Evolutionary conservation across 53 echinoderm and acorn worm genomes (phyloP).

Genomic region (Antedon mediterranea): DNA sequence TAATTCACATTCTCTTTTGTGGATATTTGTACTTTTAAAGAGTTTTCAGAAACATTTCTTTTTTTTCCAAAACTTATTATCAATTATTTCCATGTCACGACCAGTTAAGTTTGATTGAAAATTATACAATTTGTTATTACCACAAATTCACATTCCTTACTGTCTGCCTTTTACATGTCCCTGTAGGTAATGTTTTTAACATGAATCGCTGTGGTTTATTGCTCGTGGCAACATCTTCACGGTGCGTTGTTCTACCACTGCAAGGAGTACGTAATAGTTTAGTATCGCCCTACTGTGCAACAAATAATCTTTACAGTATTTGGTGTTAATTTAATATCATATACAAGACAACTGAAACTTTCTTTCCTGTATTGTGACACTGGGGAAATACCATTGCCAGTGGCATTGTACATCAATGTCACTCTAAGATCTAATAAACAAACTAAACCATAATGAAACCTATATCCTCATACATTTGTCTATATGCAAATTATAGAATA

Average conservation of each 20-base stretch:
- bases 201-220: background rate
- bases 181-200: background rate
- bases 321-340: background rate
- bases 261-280: background rate
- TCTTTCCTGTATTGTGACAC: background rate
- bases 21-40: too few relatives aligned
- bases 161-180: background rate
- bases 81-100: too few relatives aligned
- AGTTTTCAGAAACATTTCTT: too few relatives aligned
- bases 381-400: background rate
- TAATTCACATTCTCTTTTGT: too few relatives aligned
- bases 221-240: background rate
- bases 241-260: too few relatives aligned
- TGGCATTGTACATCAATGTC: background rate
- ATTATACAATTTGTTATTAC: too few relatives aligned
- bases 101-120: too few relatives aligned
- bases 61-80: too few relatives aligned
- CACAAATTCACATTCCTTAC: background rate
- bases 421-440: too few relatives aligned
- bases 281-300: background rate
- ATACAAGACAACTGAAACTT: background rate
- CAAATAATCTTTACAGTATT: background rate
- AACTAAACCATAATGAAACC: too few relatives aligned
- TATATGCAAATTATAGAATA: too few relatives aligned
- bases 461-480: too few relatives aligned